phyloP scores from a whole-genome alignment of 2,888 invertebrate genomes.

The Thecophora atra region DNA sequence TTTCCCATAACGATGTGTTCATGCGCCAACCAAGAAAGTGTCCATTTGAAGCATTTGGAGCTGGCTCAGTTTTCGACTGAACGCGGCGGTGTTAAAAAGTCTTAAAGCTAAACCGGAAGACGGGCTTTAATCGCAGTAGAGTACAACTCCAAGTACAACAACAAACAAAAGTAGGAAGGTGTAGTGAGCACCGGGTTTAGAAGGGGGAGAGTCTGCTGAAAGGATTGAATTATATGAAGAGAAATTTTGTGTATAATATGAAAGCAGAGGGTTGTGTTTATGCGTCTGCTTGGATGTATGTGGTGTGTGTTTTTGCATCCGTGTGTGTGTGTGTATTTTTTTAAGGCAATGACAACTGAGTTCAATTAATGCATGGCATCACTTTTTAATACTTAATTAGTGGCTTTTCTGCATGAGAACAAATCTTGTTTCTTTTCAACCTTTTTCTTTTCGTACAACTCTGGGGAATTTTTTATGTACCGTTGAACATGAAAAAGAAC shows the following conservation, averaged over 20 bases:
- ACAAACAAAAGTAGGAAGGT: constrained; percentile 30
- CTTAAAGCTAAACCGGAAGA: constrained; percentile 41
- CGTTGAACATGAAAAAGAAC: not conserved
- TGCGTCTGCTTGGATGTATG: constrained; percentile 28
- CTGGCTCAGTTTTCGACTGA: constrained; percentile 49
- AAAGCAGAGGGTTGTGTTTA: constrained; percentile 3
- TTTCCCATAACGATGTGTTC: too few species aligned
- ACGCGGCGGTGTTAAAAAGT: constrained; percentile 50
- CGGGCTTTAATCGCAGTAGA: too few species aligned
- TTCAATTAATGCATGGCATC: constrained; percentile 36
- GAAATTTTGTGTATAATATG: not conserved
- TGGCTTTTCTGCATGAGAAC: too few species aligned
- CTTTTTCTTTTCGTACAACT: too few species aligned
- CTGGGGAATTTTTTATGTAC: not conserved
- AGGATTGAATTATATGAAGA: not conserved
- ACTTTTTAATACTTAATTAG: not conserved
- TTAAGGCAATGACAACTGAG: constrained; percentile 44
- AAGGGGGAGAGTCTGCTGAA: not conserved
- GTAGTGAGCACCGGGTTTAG: not conserved
- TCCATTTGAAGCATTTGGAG: too few species aligned
- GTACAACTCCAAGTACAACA: constrained; percentile 33
- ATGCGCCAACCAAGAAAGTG: constrained; percentile 40
- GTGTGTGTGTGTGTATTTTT: constrained; percentile 44
- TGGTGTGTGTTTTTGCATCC: constrained; percentile 18
- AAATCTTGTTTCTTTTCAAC: not conserved